Base-by-base conservation (phyloP, 2,888 invertebrate species). In the Psylliodes chrysocephalus region DNA sequence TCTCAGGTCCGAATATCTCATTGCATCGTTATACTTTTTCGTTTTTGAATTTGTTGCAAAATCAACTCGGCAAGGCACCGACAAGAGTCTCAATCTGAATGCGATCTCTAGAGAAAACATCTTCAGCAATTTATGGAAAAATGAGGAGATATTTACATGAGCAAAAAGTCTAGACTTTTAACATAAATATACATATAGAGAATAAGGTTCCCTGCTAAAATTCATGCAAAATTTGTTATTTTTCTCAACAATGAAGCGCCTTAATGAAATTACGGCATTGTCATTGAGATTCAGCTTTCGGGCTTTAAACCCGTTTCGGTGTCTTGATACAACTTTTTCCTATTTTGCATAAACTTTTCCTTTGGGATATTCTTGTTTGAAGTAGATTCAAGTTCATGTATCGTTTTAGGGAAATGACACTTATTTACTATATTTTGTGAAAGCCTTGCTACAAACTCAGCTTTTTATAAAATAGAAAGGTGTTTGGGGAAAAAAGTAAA, bases 61-160 rank as follows among this genome's bases (percentile, higher is more conserved):
- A 15, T 49, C 49, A 28, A 49, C 15, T 49, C 28, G 49, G 49
- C 14, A 15, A 49, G 15, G 30, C 8, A 49, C 14, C 49, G 49
- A 14, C 28, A 28, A 49, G 49, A 49, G 28, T 49, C 49, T 49
- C 49, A 49, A 49, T 49, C 17, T 22, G 64, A 56, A 64, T 22
- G 53, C 35, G 57, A 63, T 63, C 69, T 65, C 65, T 59, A 65
- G 65, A 59, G 67, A 67, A 67, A 69, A 69, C 63, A 67, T 65
- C 67, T 67, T 49, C 60, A 60, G 62, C 62, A 64, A 53, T 69
- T 69, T 66, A 63, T 53, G 55, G 60, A 54, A 61, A 61, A 67
- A 67, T 67, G 60, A 40, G 52, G 47, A 56, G 56, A 64, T 60
- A 63, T 63, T 49, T 57, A 46, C 19, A 35, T 8, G 44, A 18